Evolutionary conservation across 1,140 invertebrate species (phyloP), one percentile per base, ranked within the genome.

Genomic region (Zaprionus tsacasi): DNA sequence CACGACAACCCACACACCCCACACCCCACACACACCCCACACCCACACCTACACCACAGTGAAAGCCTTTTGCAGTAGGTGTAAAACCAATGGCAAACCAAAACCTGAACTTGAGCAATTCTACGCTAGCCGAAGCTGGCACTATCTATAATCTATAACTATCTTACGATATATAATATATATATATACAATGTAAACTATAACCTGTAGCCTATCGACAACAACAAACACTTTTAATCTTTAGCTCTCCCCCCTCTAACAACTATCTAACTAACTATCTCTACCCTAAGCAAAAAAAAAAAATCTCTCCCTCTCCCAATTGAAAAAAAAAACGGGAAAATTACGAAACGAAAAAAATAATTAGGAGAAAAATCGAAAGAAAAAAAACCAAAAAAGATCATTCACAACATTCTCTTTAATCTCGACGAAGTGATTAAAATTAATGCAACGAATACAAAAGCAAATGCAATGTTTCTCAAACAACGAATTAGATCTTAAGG

Each of bases 401-500:
- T 65, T 72, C 40, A 15, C 30, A 58, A 61, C 33, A 58, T 60
- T 70, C 66, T 78, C 70, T 65, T 89, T 88, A 86, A 83, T 82
- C 72, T 82, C 72, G 85, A 87, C 90, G 86, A 81, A 90, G 90
- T 91, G 90, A 91, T 86, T 91, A 91, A 91, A 91, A 89, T 87
- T 87, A 91, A 90, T 88, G 88, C 88, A 91, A 87, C 80, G 89
- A 91, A 91, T 86, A 86, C 85, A 91, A 91, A 91, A 83, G 82
- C 88, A 92, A 91, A 94, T 93, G 93, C 93, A 93, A 93, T 86
- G 93, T 94, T 94, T 94, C 93, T 91, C 86, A 93, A 92, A 94
- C 93, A 94, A 94, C 93, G 93, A 94, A 94, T 92, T 92, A 92
- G 91, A 70, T 79, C 77, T 55, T 92, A 92, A 92, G 91, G 78